These are phyloP conservation scores for Nannoperca obscura DNA, from an alignment of 2,797 vertebrate species.

Conservation along the genomic window DNA sequence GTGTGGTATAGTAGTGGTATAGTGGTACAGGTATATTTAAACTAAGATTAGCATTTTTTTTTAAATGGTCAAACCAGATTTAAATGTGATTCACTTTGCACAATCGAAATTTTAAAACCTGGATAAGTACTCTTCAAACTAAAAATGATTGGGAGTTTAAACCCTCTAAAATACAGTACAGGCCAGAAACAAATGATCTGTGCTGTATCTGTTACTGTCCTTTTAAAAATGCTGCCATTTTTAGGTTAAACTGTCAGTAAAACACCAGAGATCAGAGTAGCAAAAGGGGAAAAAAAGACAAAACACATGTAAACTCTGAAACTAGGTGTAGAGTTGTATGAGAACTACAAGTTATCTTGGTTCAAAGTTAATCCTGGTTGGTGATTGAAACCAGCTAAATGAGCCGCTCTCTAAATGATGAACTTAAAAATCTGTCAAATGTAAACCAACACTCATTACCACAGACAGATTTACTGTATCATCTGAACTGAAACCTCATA, in stretches of 20 bases:
- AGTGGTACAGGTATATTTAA: not conserved
- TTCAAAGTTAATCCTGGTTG: constrained; percentile 3
- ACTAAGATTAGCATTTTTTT: not conserved
- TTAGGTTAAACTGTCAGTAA: not conserved
- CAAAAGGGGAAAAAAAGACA: not conserved
- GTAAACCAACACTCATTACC: not conserved
- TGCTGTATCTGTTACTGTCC: not conserved
- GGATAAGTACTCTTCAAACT: not conserved
- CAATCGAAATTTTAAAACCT: not conserved
- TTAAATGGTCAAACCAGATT: not conserved
- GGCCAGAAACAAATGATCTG: not conserved
- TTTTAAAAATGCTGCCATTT: not conserved
- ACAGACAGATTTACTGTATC: not conserved
- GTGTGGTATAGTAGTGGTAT: no score
- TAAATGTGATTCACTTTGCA: not conserved
- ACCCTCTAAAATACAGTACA: not conserved
- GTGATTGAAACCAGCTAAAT: not conserved
- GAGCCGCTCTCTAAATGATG: not conserved
- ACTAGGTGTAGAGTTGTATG: not conserved
- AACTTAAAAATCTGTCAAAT: not conserved
- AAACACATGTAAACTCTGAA: not conserved
- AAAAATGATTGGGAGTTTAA: not conserved
- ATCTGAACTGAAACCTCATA: not conserved
- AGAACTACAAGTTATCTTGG: not conserved
- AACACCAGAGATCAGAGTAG: not conserved